Conservation (phyloP, 1,140 invertebrate genomes). For the Anastrepha obliqua region DNA sequence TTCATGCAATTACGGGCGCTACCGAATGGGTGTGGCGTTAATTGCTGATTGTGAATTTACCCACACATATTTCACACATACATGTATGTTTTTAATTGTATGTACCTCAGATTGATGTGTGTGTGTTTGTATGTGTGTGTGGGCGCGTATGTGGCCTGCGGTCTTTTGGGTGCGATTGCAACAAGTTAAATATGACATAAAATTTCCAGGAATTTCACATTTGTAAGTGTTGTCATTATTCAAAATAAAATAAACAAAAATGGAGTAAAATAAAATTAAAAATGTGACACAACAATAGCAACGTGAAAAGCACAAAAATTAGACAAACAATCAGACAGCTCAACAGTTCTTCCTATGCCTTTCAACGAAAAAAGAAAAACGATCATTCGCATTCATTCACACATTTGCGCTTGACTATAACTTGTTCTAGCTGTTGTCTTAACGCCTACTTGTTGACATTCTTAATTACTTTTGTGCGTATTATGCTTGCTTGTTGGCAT, state of each 20-base stretch:
- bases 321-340: too few species aligned
- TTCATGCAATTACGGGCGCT: neutral
- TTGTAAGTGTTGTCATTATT: neutral
- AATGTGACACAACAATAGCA: neutral
- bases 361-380: neutral
- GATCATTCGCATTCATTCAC: neutral
- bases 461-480: conserved; percentile 44
- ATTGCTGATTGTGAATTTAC: neutral
- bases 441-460: neutral
- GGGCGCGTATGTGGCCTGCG: neutral
- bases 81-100: neutral
- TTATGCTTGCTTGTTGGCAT: neutral
- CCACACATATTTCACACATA: neutral
- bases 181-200: neutral
- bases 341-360: neutral
- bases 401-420: neutral
- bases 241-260: neutral
- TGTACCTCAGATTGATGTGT: neutral
- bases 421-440: neutral
- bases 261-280: neutral
- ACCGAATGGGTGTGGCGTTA: neutral
- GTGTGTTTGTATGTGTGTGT: neutral
- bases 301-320: neutral
- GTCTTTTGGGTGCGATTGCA: neutral
- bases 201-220: conserved; percentile 12